phyloP scores from a whole-genome alignment of 2,797 vertebrate species.

The Sebastes dallii region DNA sequence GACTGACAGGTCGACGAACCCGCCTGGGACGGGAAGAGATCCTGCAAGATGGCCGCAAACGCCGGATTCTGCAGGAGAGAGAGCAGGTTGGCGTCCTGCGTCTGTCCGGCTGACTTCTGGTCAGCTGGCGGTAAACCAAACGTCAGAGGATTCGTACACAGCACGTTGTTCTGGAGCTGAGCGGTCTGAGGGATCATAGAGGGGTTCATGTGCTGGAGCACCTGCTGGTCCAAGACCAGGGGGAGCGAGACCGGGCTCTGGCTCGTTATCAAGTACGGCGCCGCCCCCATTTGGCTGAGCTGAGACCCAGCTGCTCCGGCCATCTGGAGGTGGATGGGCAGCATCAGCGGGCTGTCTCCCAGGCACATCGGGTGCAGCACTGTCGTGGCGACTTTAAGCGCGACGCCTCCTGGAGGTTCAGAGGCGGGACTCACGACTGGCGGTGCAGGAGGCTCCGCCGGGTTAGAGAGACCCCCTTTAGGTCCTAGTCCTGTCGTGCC shows the following conservation, averaged over 20 bases:
- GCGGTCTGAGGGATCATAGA: constrained; percentile 87
- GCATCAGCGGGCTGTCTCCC: constrained; percentile 91
- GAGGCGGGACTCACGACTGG: constrained; percentile 79
- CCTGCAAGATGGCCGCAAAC: constrained; percentile 92
- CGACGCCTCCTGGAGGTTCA: constrained; percentile 88
- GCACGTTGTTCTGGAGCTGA: constrained; percentile 83
- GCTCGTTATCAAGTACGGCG: constrained; percentile 92
- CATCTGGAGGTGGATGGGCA: constrained; percentile 91
- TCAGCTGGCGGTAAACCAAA: constrained; percentile 84
- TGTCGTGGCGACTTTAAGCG: constrained; percentile 93
- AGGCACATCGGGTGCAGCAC: constrained; percentile 95
- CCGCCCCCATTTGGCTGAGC: constrained; percentile 83
- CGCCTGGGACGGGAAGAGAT: constrained; percentile 89
- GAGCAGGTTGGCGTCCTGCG: constrained; percentile 88
- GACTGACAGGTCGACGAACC: constrained; percentile 85
- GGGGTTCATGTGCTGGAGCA: constrained; percentile 94
- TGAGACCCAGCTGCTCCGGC: constrained; percentile 86
- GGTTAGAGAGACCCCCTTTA: constrained; percentile 86
- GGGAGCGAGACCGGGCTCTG: constrained; percentile 93
- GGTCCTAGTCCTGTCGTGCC: constrained; percentile 77
- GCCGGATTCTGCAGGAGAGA: constrained; percentile 90
- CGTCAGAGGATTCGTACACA: constrained; percentile 85
- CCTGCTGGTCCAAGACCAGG: constrained; percentile 93
- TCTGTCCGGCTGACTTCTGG: constrained; percentile 85
- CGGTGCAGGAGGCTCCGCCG: constrained; percentile 83